Evolutionary conservation across 1,140 invertebrate species (phyloP).

Genomic region (Polypedilum vanderplanki): DNA sequence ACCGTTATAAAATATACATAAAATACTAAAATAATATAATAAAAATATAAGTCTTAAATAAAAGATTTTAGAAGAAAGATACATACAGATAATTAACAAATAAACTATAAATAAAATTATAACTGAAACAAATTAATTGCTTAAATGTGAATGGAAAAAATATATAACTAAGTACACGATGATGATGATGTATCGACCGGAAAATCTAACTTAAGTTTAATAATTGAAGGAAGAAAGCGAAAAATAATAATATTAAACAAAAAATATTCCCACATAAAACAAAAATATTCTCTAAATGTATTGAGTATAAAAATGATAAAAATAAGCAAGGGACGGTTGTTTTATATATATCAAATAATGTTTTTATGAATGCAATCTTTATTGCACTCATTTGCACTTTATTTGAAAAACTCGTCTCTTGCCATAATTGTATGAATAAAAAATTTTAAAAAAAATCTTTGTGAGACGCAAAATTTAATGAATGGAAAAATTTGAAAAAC

Average conservation of each 20-base stretch:
- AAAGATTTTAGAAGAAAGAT: neutral
- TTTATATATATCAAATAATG: too few species aligned
- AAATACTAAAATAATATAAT: neutral
- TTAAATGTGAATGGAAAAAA: neutral
- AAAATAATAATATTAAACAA: neutral
- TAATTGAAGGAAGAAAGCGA: neutral
- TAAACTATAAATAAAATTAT: neutral
- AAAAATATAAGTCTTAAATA: neutral
- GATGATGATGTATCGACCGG: too few species aligned
- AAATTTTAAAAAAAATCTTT: too few species aligned
- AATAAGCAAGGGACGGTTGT: too few species aligned
- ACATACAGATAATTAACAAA: neutral
- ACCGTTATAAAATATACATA: neutral
- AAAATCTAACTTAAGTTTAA: too few species aligned
- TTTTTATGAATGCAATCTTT: too few species aligned
- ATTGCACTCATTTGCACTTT: too few species aligned
- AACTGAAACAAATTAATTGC: neutral
- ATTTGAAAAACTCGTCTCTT: too few species aligned
- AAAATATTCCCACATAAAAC: neutral
- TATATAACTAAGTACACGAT: neutral
- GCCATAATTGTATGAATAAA: too few species aligned
- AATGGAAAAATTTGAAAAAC: slow-evolving; percentile 2
- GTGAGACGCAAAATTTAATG: neutral
- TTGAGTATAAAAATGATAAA: neutral
- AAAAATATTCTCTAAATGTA: slow-evolving; percentile 19